Base-by-base conservation (phyloP, 2,797 vertebrate species). In the Xiphophorus birchmanni region DNA sequence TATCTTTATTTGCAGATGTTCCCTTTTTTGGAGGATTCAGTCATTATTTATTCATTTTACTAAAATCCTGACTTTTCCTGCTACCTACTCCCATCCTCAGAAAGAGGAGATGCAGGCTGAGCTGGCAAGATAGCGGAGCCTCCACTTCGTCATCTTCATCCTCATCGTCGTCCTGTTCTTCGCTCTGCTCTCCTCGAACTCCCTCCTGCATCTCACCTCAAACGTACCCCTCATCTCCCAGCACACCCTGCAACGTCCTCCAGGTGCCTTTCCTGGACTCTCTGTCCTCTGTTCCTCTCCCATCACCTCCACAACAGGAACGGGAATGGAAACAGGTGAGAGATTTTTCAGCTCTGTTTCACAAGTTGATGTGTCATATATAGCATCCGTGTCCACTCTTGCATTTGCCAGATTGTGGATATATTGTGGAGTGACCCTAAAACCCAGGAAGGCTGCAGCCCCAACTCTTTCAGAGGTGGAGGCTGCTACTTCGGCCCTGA, bases 401-500 rank as follows among this genome's bases (percentile, higher is more conserved):
- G 8, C 60, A 3, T 74, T 13, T 50, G 45, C 50, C 77, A 99
- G 99, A 93, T 98, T 32, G 88, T 98, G 50, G 97, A 99, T 80
- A 90, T 99, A 83, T 90, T 99, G 73, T 99, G 99, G 99, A 99
- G 98, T 73, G 99, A 99, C 91, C 99, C 98, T 52, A 97, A 95
- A 92, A 92, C 80, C 81, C 96, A 95, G 80, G 95, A 94, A 15
- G 98, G 98, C 90, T 99, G 98, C 85, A 95, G 86, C 75, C 97
- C 96, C 76, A 99, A 99, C 94, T 97, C 94, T 0, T 86, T 95
- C 84, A 95, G 98, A 89, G 99, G 99, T 44, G 98, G 97, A 12
- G 99, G 98, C 87, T 99, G 98, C 90, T 99, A 97, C 95, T 99
- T 99, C 32, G 99, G 98, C 50, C 98, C 98, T 0, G 97, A 99